Evolutionary conservation across 2,888 invertebrate genomes (phyloP).

Genomic region (Epistrophe grossulariae): DNA sequence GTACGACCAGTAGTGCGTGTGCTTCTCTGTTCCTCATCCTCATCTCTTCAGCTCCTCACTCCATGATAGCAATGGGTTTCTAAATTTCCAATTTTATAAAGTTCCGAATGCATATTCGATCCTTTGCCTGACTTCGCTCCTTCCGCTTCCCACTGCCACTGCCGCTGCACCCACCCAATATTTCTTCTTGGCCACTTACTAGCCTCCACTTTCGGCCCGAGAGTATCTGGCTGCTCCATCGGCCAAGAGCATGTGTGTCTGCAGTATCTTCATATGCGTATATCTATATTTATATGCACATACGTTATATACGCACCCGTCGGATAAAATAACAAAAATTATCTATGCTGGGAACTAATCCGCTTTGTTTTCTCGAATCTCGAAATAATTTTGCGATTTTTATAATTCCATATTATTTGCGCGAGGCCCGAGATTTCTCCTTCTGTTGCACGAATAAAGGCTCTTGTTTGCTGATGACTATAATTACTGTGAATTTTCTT

Average conservation of each 20-base stretch:
- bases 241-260: constrained; percentile 24
- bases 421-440: constrained; percentile 59
- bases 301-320: constrained; percentile 1
- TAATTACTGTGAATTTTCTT: constrained; percentile 80
- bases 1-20: constrained; percentile 26
- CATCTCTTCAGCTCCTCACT: constrained; percentile 29
- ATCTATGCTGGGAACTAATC: constrained; percentile 75
- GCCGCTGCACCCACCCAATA: constrained; percentile 9
- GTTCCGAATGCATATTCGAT: constrained; percentile 65
- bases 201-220: constrained; percentile 14
- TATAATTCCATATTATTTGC: constrained; percentile 73
- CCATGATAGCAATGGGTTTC: constrained; percentile 33
- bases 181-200: constrained; percentile 69
- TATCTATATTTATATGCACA: neutral
- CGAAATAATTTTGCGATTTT: constrained; percentile 74
- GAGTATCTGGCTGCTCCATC: constrained; percentile 14
- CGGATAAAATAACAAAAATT: constrained; percentile 67
- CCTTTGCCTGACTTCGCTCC: constrained; percentile 38
- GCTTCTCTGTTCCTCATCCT: constrained; percentile 12
- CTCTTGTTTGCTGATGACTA: constrained; percentile 79
- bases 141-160: neutral
- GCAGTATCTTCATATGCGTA: neutral
- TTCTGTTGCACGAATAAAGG: constrained; percentile 61
- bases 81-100: constrained; percentile 70
- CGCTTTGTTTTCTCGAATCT: constrained; percentile 73